These are phyloP conservation scores for Acleris holmiana DNA, from an alignment of 2,888 invertebrate genomes.

Conservation along the genomic window DNA sequence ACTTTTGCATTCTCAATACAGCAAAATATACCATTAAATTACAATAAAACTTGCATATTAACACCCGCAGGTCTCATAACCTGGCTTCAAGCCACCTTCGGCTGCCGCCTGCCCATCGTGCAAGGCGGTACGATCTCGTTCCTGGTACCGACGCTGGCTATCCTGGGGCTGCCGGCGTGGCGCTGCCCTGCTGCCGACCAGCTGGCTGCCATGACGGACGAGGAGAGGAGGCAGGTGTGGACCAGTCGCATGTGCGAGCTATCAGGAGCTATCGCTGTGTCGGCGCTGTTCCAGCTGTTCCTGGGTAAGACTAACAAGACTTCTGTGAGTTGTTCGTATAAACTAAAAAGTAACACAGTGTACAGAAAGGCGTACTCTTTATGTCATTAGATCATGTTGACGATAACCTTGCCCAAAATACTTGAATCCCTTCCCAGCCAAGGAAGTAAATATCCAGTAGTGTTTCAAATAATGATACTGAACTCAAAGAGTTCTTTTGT, in stretches of 20 bases:
- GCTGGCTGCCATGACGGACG: slow-evolving; percentile 81
- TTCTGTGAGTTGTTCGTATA: background rate
- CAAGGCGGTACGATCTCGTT: slow-evolving; percentile 93
- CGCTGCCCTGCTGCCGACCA: slow-evolving; percentile 85
- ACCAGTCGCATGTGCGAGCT: slow-evolving; percentile 90
- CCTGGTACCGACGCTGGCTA: slow-evolving; percentile 90
- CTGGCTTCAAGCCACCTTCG: slow-evolving; percentile 89
- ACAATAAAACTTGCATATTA: background rate
- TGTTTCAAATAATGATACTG: too few species aligned
- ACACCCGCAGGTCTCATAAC: slow-evolving; percentile 86
- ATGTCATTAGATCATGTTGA: too few species aligned
- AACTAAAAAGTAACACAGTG: too few species aligned
- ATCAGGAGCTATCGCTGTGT: slow-evolving; percentile 92
- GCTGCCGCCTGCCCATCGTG: slow-evolving; percentile 90
- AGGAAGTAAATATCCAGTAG: too few species aligned
- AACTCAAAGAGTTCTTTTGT: too few species aligned
- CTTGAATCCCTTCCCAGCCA: too few species aligned
- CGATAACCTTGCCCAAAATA: too few species aligned
- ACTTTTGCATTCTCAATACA: too few species aligned
- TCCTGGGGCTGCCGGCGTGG: slow-evolving; percentile 89
- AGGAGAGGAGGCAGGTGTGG: slow-evolving; percentile 87
- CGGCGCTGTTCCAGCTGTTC: slow-evolving; percentile 90
- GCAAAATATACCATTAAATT: too few species aligned
- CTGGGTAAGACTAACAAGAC: slow-evolving; percentile 76
- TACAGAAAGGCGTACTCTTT: too few species aligned